Percentiles rank a stretch among this genome's conserved stretches.
Conservation (phyloP, 2,113 vertebrate species). For the Campylomormyrus numenius region DNA sequence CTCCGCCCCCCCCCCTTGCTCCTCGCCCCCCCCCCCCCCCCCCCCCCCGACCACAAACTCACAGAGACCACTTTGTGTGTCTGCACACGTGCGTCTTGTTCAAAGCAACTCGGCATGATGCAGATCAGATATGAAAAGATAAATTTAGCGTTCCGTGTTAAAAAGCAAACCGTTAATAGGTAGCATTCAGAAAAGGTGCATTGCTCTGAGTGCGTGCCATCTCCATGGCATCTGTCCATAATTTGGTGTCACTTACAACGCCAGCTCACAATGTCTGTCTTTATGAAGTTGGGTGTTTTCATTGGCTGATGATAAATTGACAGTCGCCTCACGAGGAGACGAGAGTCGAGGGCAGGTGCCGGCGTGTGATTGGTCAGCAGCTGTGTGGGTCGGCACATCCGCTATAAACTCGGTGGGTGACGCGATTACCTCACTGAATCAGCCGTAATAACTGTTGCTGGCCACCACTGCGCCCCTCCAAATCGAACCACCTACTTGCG, state of each 20-base stretch:
- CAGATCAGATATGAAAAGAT: background rate
- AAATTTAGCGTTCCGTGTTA: background rate
- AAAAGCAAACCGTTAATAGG: background rate
- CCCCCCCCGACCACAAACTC: background rate
- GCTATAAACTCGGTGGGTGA: background rate
- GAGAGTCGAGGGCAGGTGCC: background rate
- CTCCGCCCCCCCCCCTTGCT: no score
- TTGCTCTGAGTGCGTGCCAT: background rate
- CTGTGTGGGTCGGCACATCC: background rate
- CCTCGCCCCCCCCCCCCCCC: no score
- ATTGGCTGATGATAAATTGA: constrained; percentile 9
- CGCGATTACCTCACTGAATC: background rate
- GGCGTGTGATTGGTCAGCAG: background rate
- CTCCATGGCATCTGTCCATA: background rate
- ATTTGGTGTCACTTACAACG: constrained; percentile 1
- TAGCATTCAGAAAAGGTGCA: background rate
- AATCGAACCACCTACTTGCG: background rate
- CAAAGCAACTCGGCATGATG: background rate
- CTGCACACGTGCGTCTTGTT: background rate
- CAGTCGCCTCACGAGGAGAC: background rate
- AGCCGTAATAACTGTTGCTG: background rate
- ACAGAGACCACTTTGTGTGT: background rate
- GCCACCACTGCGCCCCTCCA: background rate
- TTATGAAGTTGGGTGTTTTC: constrained; percentile 15
- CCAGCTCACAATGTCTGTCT: constrained; percentile 5